Evolutionary conservation across 2,888 invertebrate genomes (phyloP), one percentile per base, ranked within the genome.

Genomic region (Sthenelais limicola): DNA sequence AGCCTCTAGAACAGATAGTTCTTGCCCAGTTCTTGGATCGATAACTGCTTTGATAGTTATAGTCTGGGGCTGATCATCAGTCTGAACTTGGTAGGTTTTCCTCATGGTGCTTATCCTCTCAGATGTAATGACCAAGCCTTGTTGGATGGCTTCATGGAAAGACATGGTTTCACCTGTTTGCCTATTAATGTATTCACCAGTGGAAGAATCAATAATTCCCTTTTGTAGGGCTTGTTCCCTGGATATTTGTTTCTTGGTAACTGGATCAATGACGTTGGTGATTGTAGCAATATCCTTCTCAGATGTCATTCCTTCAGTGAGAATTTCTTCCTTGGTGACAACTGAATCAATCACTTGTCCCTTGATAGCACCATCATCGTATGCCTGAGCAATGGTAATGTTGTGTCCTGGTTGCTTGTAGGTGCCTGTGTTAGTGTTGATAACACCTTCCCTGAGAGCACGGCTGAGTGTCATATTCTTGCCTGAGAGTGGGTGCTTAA

Each of bases 401-500:
- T 56, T 49, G 35, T 74, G 38, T 33, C 75, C 75, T 30, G 74
- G 73, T 21, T 38, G 48, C 30, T 71, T 32, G 52, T 73, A 79
- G 9, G 66, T 15, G 7, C 84, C 85, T 54, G 85, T 83, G 74
- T 85, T 81, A 28, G 82, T 80, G 88, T 94, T 93, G 77, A 96
- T 91, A 24, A 88, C 85, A 5, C 94, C 94, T 70, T 92, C 91
- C 73, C 92, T 90, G 0, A 96, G 91, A 15, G 88, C 88, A 74
- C 87, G 84, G 71, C 80, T 76, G 5, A 93, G 90, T 83, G 96
- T 94, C 75, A 96, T 88, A 75, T 96, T 90, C 88, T 94, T 92
- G 4, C 97, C 97, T 26, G 93, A 93, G 87, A 92, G 92, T 0
- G 96, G 94, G 86, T 87, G 84, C n/a, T 76, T 72, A 0, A 87